Percentiles rank a stretch among this genome's conserved stretches.
Conservation (phyloP, 2,113 vertebrate species). For the Archocentrus centrarchus region DNA sequence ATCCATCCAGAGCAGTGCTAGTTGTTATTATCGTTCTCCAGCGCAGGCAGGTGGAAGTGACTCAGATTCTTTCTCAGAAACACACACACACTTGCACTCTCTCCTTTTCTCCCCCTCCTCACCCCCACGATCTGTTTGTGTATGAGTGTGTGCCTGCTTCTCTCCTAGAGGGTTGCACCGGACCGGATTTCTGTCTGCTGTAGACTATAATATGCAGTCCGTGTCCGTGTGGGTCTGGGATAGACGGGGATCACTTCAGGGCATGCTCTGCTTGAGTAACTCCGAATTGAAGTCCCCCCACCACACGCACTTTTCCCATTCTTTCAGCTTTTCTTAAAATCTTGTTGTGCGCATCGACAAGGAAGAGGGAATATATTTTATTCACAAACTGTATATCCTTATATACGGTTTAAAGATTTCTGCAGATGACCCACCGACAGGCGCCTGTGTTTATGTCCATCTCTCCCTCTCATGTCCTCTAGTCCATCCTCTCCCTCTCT, state of each 20-base stretch:
- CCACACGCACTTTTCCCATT: neutral
- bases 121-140: neutral
- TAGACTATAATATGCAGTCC: constrained; percentile 39
- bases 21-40: constrained; percentile 46
- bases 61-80: constrained; percentile 41
- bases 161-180: constrained; percentile 3
- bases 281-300: constrained; percentile 26
- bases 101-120: neutral
- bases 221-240: constrained; percentile 32
- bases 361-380: neutral
- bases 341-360: neutral
- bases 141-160: neutral
- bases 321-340: neutral
- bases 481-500: neutral
- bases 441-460: neutral
- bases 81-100: neutral
- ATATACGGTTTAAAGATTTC: neutral
- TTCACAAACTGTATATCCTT: neutral
- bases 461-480: neutral
- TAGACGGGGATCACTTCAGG: constrained; percentile 12
- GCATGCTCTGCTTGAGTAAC: constrained; percentile 39
- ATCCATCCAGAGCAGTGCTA: constrained; percentile 51
- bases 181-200: constrained; percentile 32
- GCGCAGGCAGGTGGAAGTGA: constrained; percentile 59
- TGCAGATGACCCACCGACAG: neutral